phyloP scores from a whole-genome alignment of 92 coral and sea anemone genomes.

The Siderastrea radians region DNA sequence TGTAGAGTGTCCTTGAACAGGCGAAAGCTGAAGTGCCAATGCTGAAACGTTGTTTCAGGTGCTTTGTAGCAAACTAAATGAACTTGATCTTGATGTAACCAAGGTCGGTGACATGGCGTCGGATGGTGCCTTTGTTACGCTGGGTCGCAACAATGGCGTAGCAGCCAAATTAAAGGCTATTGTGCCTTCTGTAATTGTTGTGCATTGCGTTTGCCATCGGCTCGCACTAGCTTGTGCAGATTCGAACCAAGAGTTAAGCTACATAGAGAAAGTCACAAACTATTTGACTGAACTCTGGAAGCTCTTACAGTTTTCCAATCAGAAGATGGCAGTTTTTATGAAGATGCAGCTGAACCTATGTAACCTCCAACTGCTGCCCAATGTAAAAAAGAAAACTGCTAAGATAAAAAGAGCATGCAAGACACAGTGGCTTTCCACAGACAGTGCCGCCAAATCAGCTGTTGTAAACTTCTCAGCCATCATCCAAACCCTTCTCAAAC shows the following conservation, averaged over 20 bases:
- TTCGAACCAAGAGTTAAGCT: constrained; percentile 56
- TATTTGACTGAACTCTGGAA: constrained; percentile 66
- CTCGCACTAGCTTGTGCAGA: constrained; percentile 69
- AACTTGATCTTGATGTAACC: constrained; percentile 52
- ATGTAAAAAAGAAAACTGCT: constrained; percentile 45
- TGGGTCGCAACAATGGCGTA: constrained; percentile 66
- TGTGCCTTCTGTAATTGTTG: too few species aligned
- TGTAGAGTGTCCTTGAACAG: constrained; percentile 58
- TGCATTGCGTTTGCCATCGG: too few species aligned
- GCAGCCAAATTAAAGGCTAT: too few species aligned
- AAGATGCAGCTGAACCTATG: constrained; percentile 41
- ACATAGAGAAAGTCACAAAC: constrained; percentile 60
- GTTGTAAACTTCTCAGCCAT: constrained; percentile 64
- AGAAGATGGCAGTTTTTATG: constrained; percentile 49
- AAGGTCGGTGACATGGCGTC: constrained; percentile 72
- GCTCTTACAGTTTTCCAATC: constrained; percentile 56
- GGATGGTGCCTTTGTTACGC: constrained; percentile 69
- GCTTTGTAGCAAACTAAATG: constrained; percentile 48
- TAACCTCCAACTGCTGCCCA: constrained; percentile 36
- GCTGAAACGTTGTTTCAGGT: constrained; percentile 60
- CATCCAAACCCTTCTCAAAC: constrained; percentile 59
- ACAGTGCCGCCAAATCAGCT: constrained; percentile 64
- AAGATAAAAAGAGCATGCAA: constrained; percentile 61
- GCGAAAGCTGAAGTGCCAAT: constrained; percentile 71
- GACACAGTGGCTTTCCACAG: constrained; percentile 59